Evolutionary conservation across 2,797 vertebrate genomes (phyloP).

Genomic region (Chromis chromis): DNA sequence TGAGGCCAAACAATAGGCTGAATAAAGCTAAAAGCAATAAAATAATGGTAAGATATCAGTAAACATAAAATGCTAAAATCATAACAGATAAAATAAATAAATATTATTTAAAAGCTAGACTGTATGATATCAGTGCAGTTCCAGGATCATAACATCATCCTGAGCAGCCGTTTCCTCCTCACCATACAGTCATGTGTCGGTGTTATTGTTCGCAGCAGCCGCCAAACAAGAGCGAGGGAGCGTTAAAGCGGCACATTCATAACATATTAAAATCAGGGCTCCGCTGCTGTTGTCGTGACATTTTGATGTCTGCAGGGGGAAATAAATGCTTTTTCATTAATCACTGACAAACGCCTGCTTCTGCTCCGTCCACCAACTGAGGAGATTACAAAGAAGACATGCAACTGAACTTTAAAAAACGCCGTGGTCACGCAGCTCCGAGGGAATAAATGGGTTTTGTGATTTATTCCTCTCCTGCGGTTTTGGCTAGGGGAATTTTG

Average conservation of each 20-base stretch:
- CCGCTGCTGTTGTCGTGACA: conserved; percentile 39
- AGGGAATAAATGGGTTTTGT: conserved; percentile 38
- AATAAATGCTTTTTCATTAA: conserved; percentile 57
- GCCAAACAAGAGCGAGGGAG: conserved; percentile 32
- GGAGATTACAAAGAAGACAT: conserved; percentile 45
- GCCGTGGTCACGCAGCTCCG: conserved; percentile 14
- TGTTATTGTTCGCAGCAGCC: conserved; percentile 56
- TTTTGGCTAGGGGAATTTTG: conserved; percentile 32
- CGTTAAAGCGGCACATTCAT: conserved; percentile 53
- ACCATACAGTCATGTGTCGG: conserved; percentile 22
- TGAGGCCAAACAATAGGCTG: too few relatives aligned
- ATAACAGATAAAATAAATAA: too few relatives aligned
- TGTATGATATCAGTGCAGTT: not conserved
- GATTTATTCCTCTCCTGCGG: conserved; percentile 54
- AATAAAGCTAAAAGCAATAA: too few relatives aligned
- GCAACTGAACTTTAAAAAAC: conserved; percentile 52
- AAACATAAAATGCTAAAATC: too few relatives aligned
- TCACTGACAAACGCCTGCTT: conserved; percentile 53
- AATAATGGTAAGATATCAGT: too few relatives aligned
- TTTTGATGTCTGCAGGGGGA: conserved; percentile 48
- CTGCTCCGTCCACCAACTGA: conserved; percentile 23
- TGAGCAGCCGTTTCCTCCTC: conserved; percentile 10
- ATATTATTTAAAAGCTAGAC: too few relatives aligned
- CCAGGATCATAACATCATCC: conserved; percentile 1
- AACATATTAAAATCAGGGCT: conserved; percentile 61